phyloP scores from a whole-genome alignment of 1,140 invertebrate species.

The Drosophila arizonae region DNA sequence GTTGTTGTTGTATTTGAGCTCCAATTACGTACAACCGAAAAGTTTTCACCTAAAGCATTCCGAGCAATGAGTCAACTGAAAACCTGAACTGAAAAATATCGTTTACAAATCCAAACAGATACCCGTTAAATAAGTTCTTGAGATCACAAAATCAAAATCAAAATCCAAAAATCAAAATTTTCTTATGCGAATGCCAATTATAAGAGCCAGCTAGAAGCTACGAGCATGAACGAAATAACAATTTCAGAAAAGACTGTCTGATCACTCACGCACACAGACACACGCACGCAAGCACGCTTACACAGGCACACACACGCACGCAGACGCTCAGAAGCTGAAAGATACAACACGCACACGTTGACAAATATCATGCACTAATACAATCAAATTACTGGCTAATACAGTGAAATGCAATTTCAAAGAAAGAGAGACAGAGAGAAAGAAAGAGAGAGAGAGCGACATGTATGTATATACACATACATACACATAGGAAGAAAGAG shows the following conservation, averaged over 20 bases:
- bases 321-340: background rate
- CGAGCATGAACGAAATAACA: conserved; percentile 16
- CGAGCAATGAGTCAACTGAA: conserved; percentile 74
- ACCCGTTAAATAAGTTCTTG: conserved; percentile 16
- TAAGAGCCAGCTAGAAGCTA: conserved; percentile 55
- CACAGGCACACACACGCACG: conserved; percentile 1
- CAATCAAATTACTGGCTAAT: conserved; percentile 12
- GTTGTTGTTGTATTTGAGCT: conserved; percentile 39
- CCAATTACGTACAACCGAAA: conserved; percentile 48
- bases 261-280: conserved; percentile 21
- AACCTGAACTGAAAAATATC: conserved; percentile 27
- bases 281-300: conserved; percentile 22
- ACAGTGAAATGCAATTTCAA: conserved; percentile 9
- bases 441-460: background rate
- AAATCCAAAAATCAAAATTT: conserved; percentile 25
- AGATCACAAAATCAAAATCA: conserved; percentile 25
- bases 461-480: background rate
- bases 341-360: conserved; percentile 7
- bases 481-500: background rate
- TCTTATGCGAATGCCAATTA: conserved; percentile 48
- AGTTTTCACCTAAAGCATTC: conserved; percentile 78
- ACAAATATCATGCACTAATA: conserved; percentile 35
- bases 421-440: background rate
- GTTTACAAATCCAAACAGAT: conserved; percentile 27
- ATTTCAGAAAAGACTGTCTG: conserved; percentile 11